Evolutionary conservation across 2,113 vertebrate genomes (phyloP).

Genomic region (Lepisosteus oculatus): DNA sequence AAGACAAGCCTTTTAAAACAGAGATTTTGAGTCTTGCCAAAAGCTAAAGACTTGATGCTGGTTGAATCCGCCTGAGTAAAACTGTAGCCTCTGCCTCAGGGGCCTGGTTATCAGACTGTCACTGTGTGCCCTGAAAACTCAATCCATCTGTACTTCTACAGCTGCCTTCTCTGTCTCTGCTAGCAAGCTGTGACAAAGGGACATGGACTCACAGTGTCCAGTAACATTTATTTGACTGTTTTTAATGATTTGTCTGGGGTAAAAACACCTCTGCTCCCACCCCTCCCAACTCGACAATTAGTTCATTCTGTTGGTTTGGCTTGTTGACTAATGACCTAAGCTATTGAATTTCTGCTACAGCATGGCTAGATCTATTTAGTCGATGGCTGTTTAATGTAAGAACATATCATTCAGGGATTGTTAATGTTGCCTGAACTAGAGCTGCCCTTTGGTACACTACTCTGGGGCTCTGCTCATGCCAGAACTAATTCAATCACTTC

Average conservation of each 20-base stretch:
- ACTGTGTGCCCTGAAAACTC: slow-evolving; percentile 6
- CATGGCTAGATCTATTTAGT: slow-evolving; percentile 26
- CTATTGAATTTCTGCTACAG: slow-evolving; percentile 24
- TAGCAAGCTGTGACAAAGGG: background rate
- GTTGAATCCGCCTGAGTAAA: background rate
- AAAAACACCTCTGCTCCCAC: background rate
- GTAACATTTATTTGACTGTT: slow-evolving; percentile 2
- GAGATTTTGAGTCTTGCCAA: background rate
- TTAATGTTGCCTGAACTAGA: slow-evolving; percentile 17
- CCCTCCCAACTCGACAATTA: slow-evolving; percentile 28
- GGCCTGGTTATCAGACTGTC: background rate
- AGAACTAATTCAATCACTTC: slow-evolving; percentile 1
- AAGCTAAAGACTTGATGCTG: background rate
- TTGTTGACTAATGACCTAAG: slow-evolving; percentile 24
- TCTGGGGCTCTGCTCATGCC: slow-evolving; percentile 7
- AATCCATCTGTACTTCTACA: background rate
- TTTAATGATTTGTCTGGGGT: slow-evolving; percentile 11
- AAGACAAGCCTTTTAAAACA: no score
- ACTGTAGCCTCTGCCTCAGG: background rate
- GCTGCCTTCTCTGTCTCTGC: background rate
- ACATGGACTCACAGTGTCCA: background rate
- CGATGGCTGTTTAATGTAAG: slow-evolving; percentile 22
- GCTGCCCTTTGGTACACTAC: slow-evolving; percentile 10
- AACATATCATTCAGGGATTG: slow-evolving; percentile 27
- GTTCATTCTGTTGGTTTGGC: slow-evolving; percentile 23